Evolutionary conservation across 2,888 invertebrate genomes (phyloP).

Genomic region (Aradus depressus): DNA sequence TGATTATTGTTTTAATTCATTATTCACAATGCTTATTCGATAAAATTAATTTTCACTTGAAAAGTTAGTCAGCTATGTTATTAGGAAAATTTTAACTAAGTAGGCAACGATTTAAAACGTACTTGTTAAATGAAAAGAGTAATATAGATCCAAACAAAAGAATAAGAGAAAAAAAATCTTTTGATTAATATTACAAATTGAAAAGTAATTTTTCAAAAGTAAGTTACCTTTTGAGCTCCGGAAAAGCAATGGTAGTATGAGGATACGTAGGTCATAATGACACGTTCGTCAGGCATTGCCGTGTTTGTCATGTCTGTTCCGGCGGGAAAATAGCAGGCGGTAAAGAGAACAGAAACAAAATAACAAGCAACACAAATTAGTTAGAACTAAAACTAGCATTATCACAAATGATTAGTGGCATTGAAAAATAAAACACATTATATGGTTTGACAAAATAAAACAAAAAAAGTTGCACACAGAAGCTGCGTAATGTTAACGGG

Average conservation of each 20-base stretch:
- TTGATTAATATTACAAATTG: no score
- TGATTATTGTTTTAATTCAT: no score
- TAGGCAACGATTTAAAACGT: background rate
- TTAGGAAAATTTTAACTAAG: no score
- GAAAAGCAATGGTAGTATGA: slow-evolving; percentile 99
- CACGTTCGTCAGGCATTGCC: slow-evolving; percentile 98
- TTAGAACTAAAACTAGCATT: no score
- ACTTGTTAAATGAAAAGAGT: slow-evolving; percentile 7
- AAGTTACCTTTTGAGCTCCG: slow-evolving; percentile 96
- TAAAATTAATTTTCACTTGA: no score
- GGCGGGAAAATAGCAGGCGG: slow-evolving; percentile 17
- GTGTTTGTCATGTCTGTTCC: slow-evolving; percentile 87
- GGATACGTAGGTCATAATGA: slow-evolving; percentile 99
- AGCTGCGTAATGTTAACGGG: no score
- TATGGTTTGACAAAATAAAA: no score
- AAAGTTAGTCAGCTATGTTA: no score
- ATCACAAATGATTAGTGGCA: no score
- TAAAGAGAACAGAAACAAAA: slow-evolving; percentile 20
- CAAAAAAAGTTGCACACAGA: no score
- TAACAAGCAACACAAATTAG: slow-evolving; percentile 20
- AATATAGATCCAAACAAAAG: background rate
- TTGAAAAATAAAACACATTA: no score
- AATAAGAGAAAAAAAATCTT: background rate
- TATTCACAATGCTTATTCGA: no score
- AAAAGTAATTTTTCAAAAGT: slow-evolving; percentile 27